phyloP scores from a whole-genome alignment of 2,888 invertebrate genomes.

The Caenorhabditis wallacei region DNA sequence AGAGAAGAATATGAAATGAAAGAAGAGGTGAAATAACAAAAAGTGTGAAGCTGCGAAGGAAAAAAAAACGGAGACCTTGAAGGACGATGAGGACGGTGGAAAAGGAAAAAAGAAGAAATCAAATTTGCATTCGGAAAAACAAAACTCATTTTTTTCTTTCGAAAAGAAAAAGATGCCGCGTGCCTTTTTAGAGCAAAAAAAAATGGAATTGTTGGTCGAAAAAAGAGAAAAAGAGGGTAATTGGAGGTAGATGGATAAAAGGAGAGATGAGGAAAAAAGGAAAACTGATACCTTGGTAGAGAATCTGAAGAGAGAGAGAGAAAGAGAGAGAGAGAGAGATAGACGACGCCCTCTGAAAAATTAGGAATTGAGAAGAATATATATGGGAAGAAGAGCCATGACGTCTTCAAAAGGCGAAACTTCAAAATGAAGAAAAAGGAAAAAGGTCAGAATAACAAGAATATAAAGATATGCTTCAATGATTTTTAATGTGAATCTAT shows the following conservation, averaged over 20 bases:
- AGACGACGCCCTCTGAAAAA: constrained; percentile 18
- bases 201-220: not conserved
- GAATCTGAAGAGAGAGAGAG: constrained; percentile 36
- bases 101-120: constrained; percentile 33
- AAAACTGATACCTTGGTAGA: constrained; percentile 56
- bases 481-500: constrained; percentile 1
- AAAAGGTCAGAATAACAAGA: constrained; percentile 8
- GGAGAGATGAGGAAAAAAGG: constrained; percentile 24
- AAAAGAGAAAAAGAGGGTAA: constrained; percentile 39
- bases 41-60: constrained; percentile 27
- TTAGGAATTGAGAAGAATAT: constrained; percentile 33
- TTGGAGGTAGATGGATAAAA: constrained; percentile 17
- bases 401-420: constrained; percentile 35
- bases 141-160: constrained; percentile 14
- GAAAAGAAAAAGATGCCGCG: not conserved
- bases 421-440: constrained; percentile 2
- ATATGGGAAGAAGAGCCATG: constrained; percentile 21
- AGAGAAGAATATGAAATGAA: constrained; percentile 51
- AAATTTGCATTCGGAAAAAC: constrained; percentile 56
- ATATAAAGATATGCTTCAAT: not conserved
- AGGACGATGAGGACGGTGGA: constrained; percentile 35
- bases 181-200: constrained; percentile 14
- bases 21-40: constrained; percentile 38
- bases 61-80: constrained; percentile 33
- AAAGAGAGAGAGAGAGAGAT: constrained; percentile 19